Evolutionary conservation across 2,888 invertebrate species (phyloP), one percentile per base, ranked within the genome.

Genomic region (Dryomyza anilis): DNA sequence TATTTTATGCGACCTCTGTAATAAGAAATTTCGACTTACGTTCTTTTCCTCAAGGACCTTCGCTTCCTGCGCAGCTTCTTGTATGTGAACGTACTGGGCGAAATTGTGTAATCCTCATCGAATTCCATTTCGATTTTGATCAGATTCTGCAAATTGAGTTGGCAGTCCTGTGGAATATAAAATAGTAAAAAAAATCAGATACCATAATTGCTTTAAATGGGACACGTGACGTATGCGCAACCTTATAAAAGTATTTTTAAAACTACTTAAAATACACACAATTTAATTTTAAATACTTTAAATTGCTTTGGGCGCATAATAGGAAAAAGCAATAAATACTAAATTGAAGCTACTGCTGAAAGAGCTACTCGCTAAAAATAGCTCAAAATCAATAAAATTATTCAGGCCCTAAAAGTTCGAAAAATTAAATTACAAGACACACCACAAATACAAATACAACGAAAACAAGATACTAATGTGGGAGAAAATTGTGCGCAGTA

Each of bases 91-190:
- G 78, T 80, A 74, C 78, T 80, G 74, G 83, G 81, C 73, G 82
- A 79, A 73, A 81, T 77, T 77, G 81, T 82, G 64, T 82, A 83
- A 76, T 83, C 83, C 75, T 83, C 83, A 73, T 83, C 83, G 74
- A 83, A 83, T 73, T 83, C 83, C 78, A 79, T 76, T 79, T 83
- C 83, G 68, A 81, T 76, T 78, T 83, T 78, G 67, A 83, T 79
- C 68, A 83, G 74, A 78, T 82, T 83, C 76, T 81, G 80, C 76
- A 83, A 79, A 76, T 83, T 83, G 66, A 83, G 75, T 74, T 82
- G 83, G 78, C 83, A 83, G 71, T 83, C 83, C 83, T 83, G 67
- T 8, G 71, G 68, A 6, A 12, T 14, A 62, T 14, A 56, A 43
- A 25, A 25, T 14, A 61, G 7, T 50, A n/a, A n/a, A n/a, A n/a